Base-by-base conservation (phyloP, 1,140 invertebrate genomes). In the Pseudomyrmex cubaensis region DNA sequence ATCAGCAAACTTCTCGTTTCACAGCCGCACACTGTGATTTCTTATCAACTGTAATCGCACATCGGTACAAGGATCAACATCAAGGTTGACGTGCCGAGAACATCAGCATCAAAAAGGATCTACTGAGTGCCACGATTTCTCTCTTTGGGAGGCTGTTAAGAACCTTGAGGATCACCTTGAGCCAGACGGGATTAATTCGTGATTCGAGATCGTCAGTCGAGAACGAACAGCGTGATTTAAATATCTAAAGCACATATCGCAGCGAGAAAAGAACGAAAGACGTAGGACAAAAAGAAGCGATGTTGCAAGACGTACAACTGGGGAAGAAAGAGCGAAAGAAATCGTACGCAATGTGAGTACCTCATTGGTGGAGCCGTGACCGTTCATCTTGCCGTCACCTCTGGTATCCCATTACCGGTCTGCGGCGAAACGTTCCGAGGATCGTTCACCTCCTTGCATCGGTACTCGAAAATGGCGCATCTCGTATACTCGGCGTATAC, bases 321-420 rank as follows among this genome's bases (percentile, higher is more conserved):
- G n/a, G 64, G 15, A 12, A 66, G 66, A 59, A 67, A 70, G 62
- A 67, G 56, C 76, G 62, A 90, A 85, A 85, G 67, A 87, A 88
- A 90, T 44, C 76, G 78, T 85, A 83, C 76, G 72, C 59, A 80
- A 82, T 63, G 77, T 66, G 66, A 87, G 82, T 93, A 93, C 93
- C 92, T 93, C 92, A 87, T 61, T 91, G 85, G 89, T 88, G 85
- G 90, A 91, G 83, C 90, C 87, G 90, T 93, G 92, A 92, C 92
- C 92, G 91, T 94, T 94, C 93, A 93, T 93, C 90, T 93, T 93
- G 92, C 86, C 90, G 90, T 91, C 90, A 92, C 90, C 91, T 92
- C 87, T 86, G 89, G 85, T 90, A 91, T 90, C 90, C 90, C 92
- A 93, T 93, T 92, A 92, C 92, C 87, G 88, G 85, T 90, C 86